Base-by-base conservation (phyloP, 2,888 invertebrate species). In the Cataglyphis rosenhaueri region DNA sequence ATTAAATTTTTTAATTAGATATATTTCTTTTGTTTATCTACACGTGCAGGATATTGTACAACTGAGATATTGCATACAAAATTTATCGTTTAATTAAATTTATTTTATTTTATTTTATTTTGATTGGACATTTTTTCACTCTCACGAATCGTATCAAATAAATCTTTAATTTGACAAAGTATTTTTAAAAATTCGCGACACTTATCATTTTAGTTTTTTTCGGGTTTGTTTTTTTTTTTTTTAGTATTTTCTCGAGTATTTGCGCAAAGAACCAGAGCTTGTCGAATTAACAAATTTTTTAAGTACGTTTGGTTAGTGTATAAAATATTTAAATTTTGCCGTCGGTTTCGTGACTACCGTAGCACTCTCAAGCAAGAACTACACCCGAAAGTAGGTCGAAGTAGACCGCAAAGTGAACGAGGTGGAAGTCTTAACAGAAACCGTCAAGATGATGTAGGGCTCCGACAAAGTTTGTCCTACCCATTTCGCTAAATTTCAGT, bases 291-390 rank as follows among this genome's bases (percentile, higher is more conserved):
- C 85, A 85, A 85, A 86, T 65, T 57, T 84, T 84, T 70, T 48
- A 83, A 82, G 82, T 81, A 82, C 64, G 52, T 86, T 83, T 70
- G 82, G 81, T 73, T 66, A 61, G 76, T 52, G 62, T 68, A 82
- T 88, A 82, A 90, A 88, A 88, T 90, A 89, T 89, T 90, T 83
- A 88, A 90, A 90, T 88, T 85, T 65, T 68, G 38, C 68, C 66
- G 82, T 32, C 59, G 87, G 85, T 85, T 90, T 86, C 90, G 88
- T 85, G 88, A 89, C 85, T 85, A 74, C 62, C 81, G 78, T 59
- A 52, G 82, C 87, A 64, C 41, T 78, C 78, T 78, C 78, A 64
- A 78, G 76, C 79, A 68, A 52, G 79, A 84, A 78, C 73, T 57
- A 62, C 55, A 68, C 64, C 12, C 15, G 38, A 81, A 89, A 89